Base-by-base conservation (phyloP, 1,140 invertebrate genomes). In the Drosophila malerkotliana region DNA sequence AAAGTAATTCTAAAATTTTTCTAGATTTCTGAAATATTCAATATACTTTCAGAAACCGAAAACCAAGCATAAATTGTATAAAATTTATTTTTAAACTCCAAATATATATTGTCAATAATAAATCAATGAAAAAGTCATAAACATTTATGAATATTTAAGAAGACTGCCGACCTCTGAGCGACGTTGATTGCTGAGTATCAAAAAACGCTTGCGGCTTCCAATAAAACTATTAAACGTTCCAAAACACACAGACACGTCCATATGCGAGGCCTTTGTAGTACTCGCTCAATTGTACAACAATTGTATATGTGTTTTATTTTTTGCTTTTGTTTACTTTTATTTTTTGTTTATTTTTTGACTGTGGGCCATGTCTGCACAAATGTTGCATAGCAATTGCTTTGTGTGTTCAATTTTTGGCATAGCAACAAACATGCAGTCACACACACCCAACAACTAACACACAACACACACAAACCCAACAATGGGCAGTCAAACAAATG, bases 321-420 rank as follows among this genome's bases (percentile, higher is more conserved):
- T 78, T 61, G 71, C 61, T 45, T 57, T 44, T 44, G 15, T 44
- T 15, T 44, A 15, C 37, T 59, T 28, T 84, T 77, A 77, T 81
- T 71, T 71, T 72, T 64, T 51, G 56, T 8, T 41, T 32, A 64
- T 77, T 73, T 74, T 75, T 74, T 21, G 41, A 75, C 58, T 61
- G 52, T 72, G 67, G 66, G 75, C 74, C 75, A 87, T 82, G 79
- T 88, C 79, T 79, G 72, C 84, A 88, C 76, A 88, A 88, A 88
- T 88, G 83, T 88, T 88, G 83, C 83, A 88, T 88, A 73, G 79
- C 76, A 88, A 88, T 83, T 79, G 83, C 79, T 88, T 88, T 88
- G 84, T 87, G 83, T 87, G 75, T 82, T 87, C 83, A 88, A 87
- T 88, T 88, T 87, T 87, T 72, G 82, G 83, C 75, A 87, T 69